These are phyloP conservation scores for Eumerus sabulonum DNA, from an alignment of 2,888 invertebrate species.

Conservation along the genomic window DNA sequence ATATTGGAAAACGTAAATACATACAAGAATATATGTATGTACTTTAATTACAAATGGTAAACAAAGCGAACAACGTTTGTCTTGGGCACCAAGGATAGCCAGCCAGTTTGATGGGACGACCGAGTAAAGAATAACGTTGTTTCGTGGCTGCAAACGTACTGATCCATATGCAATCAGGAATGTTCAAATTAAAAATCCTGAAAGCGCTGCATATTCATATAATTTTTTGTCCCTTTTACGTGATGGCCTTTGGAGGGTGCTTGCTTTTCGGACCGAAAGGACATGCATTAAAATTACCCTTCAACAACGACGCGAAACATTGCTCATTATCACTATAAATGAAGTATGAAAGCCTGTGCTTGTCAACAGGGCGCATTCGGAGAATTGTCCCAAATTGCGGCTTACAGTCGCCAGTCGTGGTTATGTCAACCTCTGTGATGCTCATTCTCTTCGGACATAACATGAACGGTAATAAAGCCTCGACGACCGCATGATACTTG, in stretches of 20 bases:
- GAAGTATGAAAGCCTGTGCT: conserved; percentile 37
- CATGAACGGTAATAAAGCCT: conserved; percentile 19
- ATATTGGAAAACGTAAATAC: no score
- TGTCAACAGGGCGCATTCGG: neutral
- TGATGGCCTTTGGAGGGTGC: neutral
- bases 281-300: conserved; percentile 23
- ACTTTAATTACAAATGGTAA: no score
- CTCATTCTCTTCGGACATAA: neutral
- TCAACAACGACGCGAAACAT: conserved; percentile 35
- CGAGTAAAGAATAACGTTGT: no score
- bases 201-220: conserved; percentile 16
- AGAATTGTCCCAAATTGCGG: no score
- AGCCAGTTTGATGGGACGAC: no score
- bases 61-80: no score
- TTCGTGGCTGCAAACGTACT: no score
- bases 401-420: neutral
- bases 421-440: neutral
- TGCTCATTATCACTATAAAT: conserved; percentile 43
- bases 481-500: conserved; percentile 2
- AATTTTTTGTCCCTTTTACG: conserved; percentile 1
- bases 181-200: conserved; percentile 38
- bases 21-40: no score
- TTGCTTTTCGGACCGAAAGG: neutral
- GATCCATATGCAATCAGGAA: conserved; percentile 18
- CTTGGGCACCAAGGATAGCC: no score